Evolutionary conservation across 1,140 invertebrate genomes (phyloP), one percentile per base, ranked within the genome.

Genomic region (Sminthurinus signatus): DNA sequence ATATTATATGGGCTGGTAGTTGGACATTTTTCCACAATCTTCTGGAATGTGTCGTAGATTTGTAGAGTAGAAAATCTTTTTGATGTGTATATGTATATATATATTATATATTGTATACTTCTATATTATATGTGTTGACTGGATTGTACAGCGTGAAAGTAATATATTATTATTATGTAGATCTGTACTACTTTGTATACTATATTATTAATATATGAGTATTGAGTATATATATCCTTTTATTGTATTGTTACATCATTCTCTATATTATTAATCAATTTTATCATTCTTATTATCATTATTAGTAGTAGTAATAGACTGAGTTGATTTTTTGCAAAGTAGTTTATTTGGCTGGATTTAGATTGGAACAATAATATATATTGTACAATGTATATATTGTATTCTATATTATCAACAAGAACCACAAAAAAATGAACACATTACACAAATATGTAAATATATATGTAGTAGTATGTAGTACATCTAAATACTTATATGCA

Each of bases 41-140:
- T 36, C 32, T 36, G 15, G 5, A 36, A 5, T 15, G 44, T 46
- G n/a, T 8, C 21, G 44, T 46, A 46, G 44, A 46, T 46, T 46
- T 46, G 44, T 46, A 46, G 44, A n/a, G 15, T 17, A n/a, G 21
- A 21, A 46, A 17, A 39, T 10, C n/a, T n/a, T 46, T 46, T 46
- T 46, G 15, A 21, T 46, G 44, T 46, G 44, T 46, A 21, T 46
- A 46, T n/a, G 44, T 46, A 46, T n/a, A 46, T 46, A n/a, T n/a
- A n/a, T n/a, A n/a, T n/a, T n/a, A n/a, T n/a, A n/a, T n/a, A n/a
- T n/a, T n/a, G n/a, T 46, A n/a, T 46, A 46, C 44, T 46, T 46
- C 44, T 46, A 46, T 46, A n/a, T n/a, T n/a, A n/a, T n/a, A n/a
- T n/a, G 44, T 46, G 44, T 46, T 46, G 44, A 46, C 44, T 46